Evolutionary conservation across 2,113 vertebrate genomes (phyloP).

Genomic region (Poeciliopsis retropinna): DNA sequence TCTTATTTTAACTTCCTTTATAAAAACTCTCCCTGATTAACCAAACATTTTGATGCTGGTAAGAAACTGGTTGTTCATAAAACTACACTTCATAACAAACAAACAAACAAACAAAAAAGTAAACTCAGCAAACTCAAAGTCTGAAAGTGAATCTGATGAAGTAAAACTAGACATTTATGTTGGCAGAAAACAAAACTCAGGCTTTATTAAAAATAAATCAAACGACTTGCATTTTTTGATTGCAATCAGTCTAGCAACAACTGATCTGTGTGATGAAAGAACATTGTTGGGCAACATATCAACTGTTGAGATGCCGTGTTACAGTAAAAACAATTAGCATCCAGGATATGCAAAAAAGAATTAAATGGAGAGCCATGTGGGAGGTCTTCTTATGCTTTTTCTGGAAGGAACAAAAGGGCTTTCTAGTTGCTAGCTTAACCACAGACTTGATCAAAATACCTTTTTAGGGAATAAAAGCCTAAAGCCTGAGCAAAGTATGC

Average conservation of each 20-base stretch:
- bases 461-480: too few species aligned
- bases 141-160: neutral
- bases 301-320: neutral
- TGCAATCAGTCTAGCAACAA: neutral
- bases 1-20: too few species aligned
- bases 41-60: too few species aligned
- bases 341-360: conserved; percentile 13
- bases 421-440: neutral
- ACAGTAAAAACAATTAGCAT: conserved; percentile 42
- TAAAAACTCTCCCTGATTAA: too few species aligned
- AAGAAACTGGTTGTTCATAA: too few species aligned
- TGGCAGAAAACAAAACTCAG: neutral
- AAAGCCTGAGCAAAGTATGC: neutral
- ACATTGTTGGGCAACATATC: neutral
- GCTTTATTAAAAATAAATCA: neutral
- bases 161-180: neutral
- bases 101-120: neutral
- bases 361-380: neutral
- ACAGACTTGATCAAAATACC: conserved; percentile 9
- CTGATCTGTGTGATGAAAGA: neutral
- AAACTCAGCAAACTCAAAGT: neutral
- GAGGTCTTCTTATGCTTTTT: conserved; percentile 55
- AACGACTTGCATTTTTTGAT: neutral
- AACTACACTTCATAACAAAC: neutral
- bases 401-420: conserved; percentile 48